phyloP scores from a whole-genome alignment of 2,113 vertebrate genomes.

The Nyctereutes procyonoides region DNA sequence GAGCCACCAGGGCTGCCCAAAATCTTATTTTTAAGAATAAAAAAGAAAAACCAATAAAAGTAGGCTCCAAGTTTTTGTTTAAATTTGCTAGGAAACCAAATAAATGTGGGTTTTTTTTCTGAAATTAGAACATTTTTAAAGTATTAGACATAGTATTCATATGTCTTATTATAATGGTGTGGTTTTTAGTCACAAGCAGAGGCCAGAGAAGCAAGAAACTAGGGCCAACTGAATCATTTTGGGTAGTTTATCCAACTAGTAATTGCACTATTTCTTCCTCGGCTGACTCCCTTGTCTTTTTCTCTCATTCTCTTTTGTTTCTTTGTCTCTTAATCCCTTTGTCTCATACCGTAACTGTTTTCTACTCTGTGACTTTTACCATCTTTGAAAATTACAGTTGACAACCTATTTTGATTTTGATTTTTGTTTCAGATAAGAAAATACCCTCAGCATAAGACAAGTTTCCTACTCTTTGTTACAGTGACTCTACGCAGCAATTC shows the following conservation, averaged over 20 bases:
- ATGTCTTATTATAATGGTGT: background rate
- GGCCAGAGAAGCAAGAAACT: background rate
- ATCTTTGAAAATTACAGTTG: background rate
- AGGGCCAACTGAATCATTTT: background rate
- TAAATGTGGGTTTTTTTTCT: background rate
- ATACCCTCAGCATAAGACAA: background rate
- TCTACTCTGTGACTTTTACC: background rate
- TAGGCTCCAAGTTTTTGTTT: background rate
- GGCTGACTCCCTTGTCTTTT: background rate
- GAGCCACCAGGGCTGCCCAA: no score
- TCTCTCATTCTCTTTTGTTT: background rate
- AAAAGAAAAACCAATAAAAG: background rate
- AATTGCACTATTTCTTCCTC: background rate
- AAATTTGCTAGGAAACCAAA: background rate
- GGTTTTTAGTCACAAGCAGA: background rate
- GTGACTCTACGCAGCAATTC: background rate
- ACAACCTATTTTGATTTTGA: background rate
- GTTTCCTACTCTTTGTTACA: background rate
- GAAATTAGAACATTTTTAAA: conserved; percentile 11
- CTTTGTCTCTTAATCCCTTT: background rate
- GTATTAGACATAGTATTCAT: background rate
- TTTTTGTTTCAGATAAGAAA: background rate
- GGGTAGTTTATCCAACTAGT: background rate
- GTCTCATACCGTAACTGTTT: background rate
- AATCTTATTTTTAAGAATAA: no score